Evolutionary conservation across 2,797 vertebrate species (phyloP), one percentile per base, ranked within the genome.

Genomic region (Rhinella marina): DNA sequence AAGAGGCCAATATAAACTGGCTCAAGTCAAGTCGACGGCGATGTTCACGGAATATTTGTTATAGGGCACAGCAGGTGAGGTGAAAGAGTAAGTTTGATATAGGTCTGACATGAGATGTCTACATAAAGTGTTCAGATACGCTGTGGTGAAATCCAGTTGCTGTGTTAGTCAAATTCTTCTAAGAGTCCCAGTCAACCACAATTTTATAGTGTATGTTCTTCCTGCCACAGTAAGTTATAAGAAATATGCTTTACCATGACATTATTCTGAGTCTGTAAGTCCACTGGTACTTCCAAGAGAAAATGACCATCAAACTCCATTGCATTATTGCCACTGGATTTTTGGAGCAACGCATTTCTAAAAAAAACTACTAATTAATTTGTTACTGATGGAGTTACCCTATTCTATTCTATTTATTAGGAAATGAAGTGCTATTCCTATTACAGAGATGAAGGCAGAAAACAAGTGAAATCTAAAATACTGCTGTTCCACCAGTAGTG

Each of bases 1-100:
- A 93, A 95, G 92, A 93, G 93, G 93, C 92, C 92, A 90, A 88
- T 92, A 90, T 91, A 91, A 80, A 73, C 88, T 90, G 90, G 90
- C 92, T 93, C 75, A 78, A 91, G 90, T 90, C 88, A 88, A 90
- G 90, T 88, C 84, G 87, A 91, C 82, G 88, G 90, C 92, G 92
- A 90, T 91, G 87, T 89, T 91, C 86, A 68, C 70, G 85, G 90
- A 87, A 92, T 92, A 92, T 91, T 93, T 92, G 93, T 90, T 91
- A 90, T 88, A 87, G 88, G 77, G 89, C 90, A n/a, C 88, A 90
- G 92, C 90, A 93, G 92, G 90, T 93, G 90, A 93, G 89, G 50
- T 84, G 25, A 77, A 61, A 76, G 82, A 82, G 81, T 84, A 61
- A 59, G 81, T 82, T 84, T 84, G 48, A 57, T 66, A 78, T 81